phyloP scores from a whole-genome alignment of 2,797 vertebrate genomes.

The Phrynocephalus guinanensis region DNA sequence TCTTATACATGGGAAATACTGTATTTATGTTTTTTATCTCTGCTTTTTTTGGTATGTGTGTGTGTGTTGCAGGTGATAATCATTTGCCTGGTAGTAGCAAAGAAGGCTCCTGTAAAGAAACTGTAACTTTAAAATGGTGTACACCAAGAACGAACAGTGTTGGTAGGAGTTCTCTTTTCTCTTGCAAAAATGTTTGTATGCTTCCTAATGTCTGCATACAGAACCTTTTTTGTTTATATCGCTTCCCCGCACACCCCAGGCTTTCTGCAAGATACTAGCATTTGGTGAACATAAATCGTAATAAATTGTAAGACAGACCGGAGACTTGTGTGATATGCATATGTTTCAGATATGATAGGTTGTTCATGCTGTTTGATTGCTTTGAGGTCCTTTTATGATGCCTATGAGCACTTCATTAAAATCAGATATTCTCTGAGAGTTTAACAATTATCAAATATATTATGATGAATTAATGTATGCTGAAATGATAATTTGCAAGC shows the following conservation, averaged over 20 bases:
- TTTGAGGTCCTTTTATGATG: background rate
- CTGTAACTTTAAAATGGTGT: conserved; percentile 97
- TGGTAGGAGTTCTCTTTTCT: conserved; percentile 73
- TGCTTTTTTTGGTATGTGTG: conserved; percentile 2
- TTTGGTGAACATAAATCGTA: background rate
- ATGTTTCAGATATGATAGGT: background rate
- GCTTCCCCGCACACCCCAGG: background rate
- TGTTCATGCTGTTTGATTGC: background rate
- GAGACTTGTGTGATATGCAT: background rate
- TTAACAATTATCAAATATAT: background rate
- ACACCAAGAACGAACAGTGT: conserved; percentile 94
- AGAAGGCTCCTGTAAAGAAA: conserved; percentile 93
- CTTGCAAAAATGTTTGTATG: background rate
- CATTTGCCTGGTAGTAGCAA: conserved; percentile 87
- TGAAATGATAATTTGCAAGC: background rate
- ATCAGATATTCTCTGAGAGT: background rate
- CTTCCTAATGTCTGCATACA: background rate
- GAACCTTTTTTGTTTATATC: background rate
- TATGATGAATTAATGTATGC: background rate
- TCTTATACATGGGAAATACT: no score
- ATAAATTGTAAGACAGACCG: background rate
- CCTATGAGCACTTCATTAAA: background rate
- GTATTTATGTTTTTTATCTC: background rate
- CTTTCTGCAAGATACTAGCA: background rate
- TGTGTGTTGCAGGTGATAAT: conserved; percentile 85